These are phyloP conservation scores for Saxicola maurus DNA, from an alignment of 2,797 vertebrate species.

Conservation along the genomic window DNA sequence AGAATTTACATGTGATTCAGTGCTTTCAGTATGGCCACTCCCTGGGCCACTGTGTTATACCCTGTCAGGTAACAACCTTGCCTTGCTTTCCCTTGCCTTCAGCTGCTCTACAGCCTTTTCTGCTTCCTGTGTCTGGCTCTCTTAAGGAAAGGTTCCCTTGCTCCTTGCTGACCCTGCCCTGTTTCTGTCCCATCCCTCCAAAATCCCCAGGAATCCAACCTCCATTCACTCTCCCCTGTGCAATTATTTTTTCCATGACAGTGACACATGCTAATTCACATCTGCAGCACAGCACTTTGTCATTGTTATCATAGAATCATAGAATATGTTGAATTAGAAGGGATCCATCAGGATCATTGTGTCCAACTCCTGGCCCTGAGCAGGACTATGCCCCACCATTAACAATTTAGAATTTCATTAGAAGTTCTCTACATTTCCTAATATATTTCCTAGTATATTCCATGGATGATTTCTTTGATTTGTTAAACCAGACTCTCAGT, in stretches of 20 bases:
- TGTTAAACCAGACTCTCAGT: background rate
- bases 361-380: background rate
- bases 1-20: background rate
- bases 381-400: background rate
- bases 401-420: background rate
- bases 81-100: background rate
- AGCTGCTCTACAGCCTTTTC: background rate
- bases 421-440: background rate
- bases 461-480: background rate
- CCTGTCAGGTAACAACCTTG: background rate
- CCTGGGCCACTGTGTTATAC: background rate
- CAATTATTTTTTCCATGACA: background rate
- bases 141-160: background rate
- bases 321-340: background rate
- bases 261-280: background rate
- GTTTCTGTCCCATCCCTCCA: background rate
- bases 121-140: background rate
- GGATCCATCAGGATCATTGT: accelerated
- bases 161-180: background rate
- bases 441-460: background rate
- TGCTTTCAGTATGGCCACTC: background rate
- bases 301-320: background rate
- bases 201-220: background rate
- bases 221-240: background rate
- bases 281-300: background rate